Base-by-base conservation (phyloP, 2,888 invertebrate species). In the Ormyrus thymus region DNA sequence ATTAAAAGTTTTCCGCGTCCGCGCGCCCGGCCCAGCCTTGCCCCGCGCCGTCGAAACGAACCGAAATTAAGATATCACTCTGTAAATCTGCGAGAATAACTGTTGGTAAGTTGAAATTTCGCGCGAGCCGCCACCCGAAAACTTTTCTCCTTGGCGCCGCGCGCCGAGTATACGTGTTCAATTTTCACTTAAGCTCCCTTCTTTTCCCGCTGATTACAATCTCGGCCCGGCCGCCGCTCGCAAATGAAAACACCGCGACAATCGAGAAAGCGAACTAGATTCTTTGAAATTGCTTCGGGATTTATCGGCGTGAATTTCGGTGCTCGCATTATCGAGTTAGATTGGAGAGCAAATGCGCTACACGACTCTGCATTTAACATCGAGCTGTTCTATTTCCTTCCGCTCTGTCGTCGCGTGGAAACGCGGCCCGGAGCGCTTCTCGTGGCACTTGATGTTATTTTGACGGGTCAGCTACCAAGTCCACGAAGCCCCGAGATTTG, bases 1-100 rank as follows among this genome's bases (percentile, higher is more conserved):
- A 86, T 86, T 86, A 85, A 87, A 87, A 87, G 85, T 86, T 86
- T 84, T 46, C 55, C 77, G 70, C 80, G 77, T 4, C 29, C 79
- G 66, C 72, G 78, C 79, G 71, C 69, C 74, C 79, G 0, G 0
- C 29, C 55, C 77, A 0, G 78, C 61, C 72, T 73, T 77, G 73
- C 69, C 74, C 78, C 65, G 72, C 68, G 76, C 81, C 81, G 81
- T 84, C 82, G 83, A 84, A 86, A 86, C 82, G 82, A 83, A 83
- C 29, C 82, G 83, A 84, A 86, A 86, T 86, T 85, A 86, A 86
- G 85, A 85, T 85, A 86, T 85, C 83, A 84, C 84, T 85, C 56
- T 83, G 83, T 85, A 84, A 85, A 85, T 86, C 71, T 71, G 59
- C 45, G 70, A 71, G 71, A 77, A 71, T 77, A 77, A 71, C 65